Base-by-base conservation (phyloP, 2,113 vertebrate genomes). In the Psilopogon haemacephalus region DNA sequence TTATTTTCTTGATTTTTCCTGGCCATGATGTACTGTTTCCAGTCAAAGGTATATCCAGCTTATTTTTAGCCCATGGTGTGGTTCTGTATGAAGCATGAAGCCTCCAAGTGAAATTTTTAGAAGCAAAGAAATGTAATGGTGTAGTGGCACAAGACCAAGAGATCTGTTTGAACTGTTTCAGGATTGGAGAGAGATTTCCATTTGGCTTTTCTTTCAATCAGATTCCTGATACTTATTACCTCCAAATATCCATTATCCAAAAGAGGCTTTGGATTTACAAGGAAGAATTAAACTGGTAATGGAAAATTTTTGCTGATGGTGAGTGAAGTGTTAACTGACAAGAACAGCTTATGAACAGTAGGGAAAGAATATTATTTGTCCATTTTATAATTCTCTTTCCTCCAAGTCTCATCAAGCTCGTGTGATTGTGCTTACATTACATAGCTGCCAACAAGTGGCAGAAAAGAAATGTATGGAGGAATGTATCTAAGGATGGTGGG, bases 1-100 rank as follows among this genome's bases (percentile, higher is more conserved):
- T 17, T 12, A 37, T 75, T 86, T 93, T 81, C 62, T 86, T 94
- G 48, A 19, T 46, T 91, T 95, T 93, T 93, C 70, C 67, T 94
- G 62, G 77, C 78, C 30, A 15, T 86, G 16, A 28, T 90, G 15
- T 75, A 40, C 27, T 75, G 35, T 84, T 94, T 93, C 80, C 86
- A 81, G 65, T 84, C 67, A 90, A 15, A 92, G 90, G 88, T 96
- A 76, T 58, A 81, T 24, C 32, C 44, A 77, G 12, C 32, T 81
- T 90, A 78, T 92, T 93, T 93, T 91, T 95, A 84, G 88, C 35
- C 21, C 15, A 35, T 86, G 62, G 18, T 81, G 48, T 64, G 82
- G 32, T 72, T 92, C 55, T 78, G 44, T 64, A 55, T n/a, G 52
- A 84, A 92, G 90, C 28, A 81, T 88, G 69, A 35, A 65, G 42